These are phyloP conservation scores for Eupithecia tripunctaria DNA, from an alignment of 2,888 invertebrate genomes.

Conservation along the genomic window DNA sequence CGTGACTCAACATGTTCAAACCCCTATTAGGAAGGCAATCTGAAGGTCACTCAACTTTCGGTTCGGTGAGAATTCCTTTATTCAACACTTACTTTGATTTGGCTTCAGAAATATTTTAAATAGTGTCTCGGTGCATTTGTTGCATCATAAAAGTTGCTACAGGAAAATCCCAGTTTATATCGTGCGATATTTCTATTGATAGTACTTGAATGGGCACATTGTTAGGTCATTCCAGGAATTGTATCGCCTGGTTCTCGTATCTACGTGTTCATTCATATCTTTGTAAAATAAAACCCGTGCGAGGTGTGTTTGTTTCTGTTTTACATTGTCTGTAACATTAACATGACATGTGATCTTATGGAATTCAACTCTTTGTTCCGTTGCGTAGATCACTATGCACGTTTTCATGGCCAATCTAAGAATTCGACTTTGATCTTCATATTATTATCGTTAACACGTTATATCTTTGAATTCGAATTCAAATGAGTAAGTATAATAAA, in stretches of 20 bases:
- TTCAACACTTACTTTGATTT: not conserved
- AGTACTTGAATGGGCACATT: slow-evolving; percentile 12
- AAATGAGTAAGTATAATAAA: slow-evolving; percentile 17
- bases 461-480: slow-evolving; percentile 4
- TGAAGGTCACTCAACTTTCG: slow-evolving; percentile 35
- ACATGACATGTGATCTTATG: not conserved
- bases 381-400: slow-evolving; percentile 2
- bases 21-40: slow-evolving; percentile 23
- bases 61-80: slow-evolving; percentile 14
- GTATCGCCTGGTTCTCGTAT: slow-evolving; percentile 2
- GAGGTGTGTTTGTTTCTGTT: slow-evolving; percentile 5
- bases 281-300: slow-evolving; percentile 9
- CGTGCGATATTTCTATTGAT: slow-evolving; percentile 13
- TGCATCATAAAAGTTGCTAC: not conserved
- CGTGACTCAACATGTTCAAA: slow-evolving; percentile 30
- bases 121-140: not conserved
- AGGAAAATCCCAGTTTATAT: slow-evolving; percentile 19
- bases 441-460: slow-evolving; percentile 7
- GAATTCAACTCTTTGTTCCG: slow-evolving; percentile 10
- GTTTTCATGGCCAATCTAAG: not conserved
- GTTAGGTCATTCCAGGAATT: slow-evolving; percentile 23
- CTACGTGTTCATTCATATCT: slow-evolving; percentile 17
- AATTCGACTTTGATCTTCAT: slow-evolving; percentile 8
- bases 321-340: not conserved
- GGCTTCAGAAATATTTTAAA: not conserved